Conservation (phyloP, 1,140 invertebrate genomes). For the Listronotus bonariensis region DNA sequence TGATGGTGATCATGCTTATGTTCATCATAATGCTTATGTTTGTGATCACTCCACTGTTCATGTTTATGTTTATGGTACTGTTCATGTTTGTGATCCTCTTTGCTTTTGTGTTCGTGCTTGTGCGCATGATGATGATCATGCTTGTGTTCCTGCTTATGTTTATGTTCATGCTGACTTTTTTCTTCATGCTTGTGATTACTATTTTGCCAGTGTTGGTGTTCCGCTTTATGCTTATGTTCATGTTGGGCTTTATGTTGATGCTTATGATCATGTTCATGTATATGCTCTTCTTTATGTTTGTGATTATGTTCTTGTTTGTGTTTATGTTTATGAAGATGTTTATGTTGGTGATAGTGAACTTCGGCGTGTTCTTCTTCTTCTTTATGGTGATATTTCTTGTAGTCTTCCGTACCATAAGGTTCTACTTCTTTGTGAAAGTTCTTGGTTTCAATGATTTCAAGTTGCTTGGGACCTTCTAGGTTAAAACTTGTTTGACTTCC, state of each 20-base stretch:
- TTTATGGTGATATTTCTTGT: constrained; percentile 6
- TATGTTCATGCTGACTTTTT: constrained; percentile 24
- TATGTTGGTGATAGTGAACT: constrained; percentile 33
- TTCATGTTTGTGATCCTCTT: constrained; percentile 24
- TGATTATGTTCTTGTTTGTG: constrained; percentile 29
- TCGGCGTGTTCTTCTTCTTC: not conserved
- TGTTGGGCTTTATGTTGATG: constrained; percentile 22
- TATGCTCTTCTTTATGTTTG: constrained; percentile 27
- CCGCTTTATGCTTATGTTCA: constrained; percentile 22
- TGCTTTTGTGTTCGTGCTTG: constrained; percentile 19
- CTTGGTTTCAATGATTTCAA: constrained; percentile 22
- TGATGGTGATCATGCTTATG: constrained; percentile 28
- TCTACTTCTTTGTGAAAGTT: constrained; percentile 43
- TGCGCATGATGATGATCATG: constrained; percentile 26
- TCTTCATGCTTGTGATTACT: constrained; percentile 18
- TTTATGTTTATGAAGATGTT: constrained; percentile 34
- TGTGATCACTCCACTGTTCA: constrained; percentile 31
- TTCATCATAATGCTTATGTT: constrained; percentile 22
- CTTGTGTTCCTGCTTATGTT: constrained; percentile 15
- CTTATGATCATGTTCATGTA: constrained; percentile 35
- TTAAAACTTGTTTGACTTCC: constrained; percentile 41
- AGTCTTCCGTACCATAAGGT: constrained; percentile 11
- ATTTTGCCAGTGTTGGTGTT: constrained; percentile 19
- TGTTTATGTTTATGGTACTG: constrained; percentile 28
- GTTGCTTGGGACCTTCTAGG: constrained; percentile 34